Percentiles rank a stretch among this genome's conserved stretches.
These are phyloP conservation scores for Drosophila aldrichi DNA, from an alignment of 2,888 invertebrate genomes.

Conservation along the genomic window DNA sequence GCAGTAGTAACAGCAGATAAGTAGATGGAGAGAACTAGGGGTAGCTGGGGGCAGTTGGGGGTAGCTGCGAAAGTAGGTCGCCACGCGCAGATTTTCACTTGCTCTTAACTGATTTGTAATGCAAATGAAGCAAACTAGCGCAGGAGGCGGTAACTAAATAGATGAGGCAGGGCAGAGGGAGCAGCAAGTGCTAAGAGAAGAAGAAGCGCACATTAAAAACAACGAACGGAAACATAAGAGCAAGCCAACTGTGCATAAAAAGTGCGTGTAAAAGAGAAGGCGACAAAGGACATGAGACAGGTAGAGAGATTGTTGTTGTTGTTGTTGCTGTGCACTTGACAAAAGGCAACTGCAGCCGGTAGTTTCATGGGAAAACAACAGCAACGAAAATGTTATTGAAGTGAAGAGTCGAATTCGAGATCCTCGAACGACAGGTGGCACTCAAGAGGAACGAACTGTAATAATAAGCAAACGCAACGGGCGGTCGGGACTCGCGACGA, in stretches of 20 bases:
- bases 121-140: conserved; percentile 77
- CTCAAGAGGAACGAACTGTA: conserved; percentile 35
- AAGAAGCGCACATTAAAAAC: conserved; percentile 22
- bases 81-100: conserved; percentile 70
- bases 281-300: conserved; percentile 6
- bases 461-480: conserved; percentile 64
- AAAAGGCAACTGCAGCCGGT: conserved; percentile 41
- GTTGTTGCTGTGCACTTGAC: conserved; percentile 41
- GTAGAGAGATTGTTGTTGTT: not conserved
- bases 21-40: not conserved
- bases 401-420: conserved; percentile 14
- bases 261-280: conserved; percentile 12
- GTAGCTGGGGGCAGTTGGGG: not conserved
- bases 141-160: conserved; percentile 57
- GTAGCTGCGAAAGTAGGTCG: conserved; percentile 65
- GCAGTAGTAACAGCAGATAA: not conserved
- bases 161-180: not conserved
- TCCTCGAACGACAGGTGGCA: conserved; percentile 53
- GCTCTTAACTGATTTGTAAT: conserved; percentile 77
- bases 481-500: conserved; percentile 15
- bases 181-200: conserved; percentile 1
- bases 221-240: conserved; percentile 43
- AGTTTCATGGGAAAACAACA: conserved; percentile 54
- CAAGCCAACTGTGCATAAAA: conserved; percentile 24
- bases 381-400: conserved; percentile 5